Base-by-base conservation (phyloP, 2,888 invertebrate genomes). In the Dicranocentrus wangi region DNA sequence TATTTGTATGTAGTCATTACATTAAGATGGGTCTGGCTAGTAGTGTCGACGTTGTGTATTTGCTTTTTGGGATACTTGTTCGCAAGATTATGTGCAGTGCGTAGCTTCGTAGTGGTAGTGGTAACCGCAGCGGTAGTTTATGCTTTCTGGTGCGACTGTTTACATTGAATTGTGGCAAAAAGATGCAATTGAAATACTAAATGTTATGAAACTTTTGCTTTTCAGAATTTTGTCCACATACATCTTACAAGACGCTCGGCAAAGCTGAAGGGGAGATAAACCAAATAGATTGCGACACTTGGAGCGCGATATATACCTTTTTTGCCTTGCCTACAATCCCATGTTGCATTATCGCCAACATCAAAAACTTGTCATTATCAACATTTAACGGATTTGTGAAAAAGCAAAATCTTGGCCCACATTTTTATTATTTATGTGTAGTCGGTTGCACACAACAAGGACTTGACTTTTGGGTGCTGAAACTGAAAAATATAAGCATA, bases 171-270 rank as follows among this genome's bases (percentile, higher is more conserved):
- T 65, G 79, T 71, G 78, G 78, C 39, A 47, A 69, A 68, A 72
- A 72, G 47, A 66, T 61, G 43, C 63, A 70, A 70, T 66, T 76
- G 53, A 66, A 75, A 65, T 77, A 63, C 21, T 32, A 53, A 78
- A 68, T 78, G 28, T 79, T 71, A 79, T 72, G 79, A 79, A 79
- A 79, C 66, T 79, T 69, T 69, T 79, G 65, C 70, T 79, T 79
- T 79, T 71, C 79, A 71, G 79, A 72, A 66, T 66, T 79, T 51
- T 51, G 32, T 60, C 42, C 43, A 28, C 65, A 63, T 25, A 61
- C 53, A 28, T 70, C 43, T 61, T 43, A 66, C 53, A 32, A 61
- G 32, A 66, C 39, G 43, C 32, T 43, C 47, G 27, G 51, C 58
- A 28, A 55, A 58, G 68, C 70, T 77, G 53, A 55, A 53, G 21